Evolutionary conservation across 2,888 invertebrate genomes (phyloP), one percentile per base, ranked within the genome.

Genomic region (Capitulum mitella): DNA sequence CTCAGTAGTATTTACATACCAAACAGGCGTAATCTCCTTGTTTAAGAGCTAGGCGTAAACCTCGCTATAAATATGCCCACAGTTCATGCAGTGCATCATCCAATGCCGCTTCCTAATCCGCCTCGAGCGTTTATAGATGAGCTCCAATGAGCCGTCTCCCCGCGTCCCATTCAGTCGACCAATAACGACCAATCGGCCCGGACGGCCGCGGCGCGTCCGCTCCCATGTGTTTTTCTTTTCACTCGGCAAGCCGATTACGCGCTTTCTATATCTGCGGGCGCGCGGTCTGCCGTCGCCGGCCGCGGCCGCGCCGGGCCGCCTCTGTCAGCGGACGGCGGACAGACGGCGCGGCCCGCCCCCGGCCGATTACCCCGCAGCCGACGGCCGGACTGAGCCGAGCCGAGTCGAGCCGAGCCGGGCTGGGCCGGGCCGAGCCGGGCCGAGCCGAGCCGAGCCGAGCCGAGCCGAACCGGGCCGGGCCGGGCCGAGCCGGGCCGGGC

Each of bases 251-350:
- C 70, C 70, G 70, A 70, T 70, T 70, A 70, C 70, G 70, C 43
- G 70, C 70, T 70, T 70, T 70, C 70, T 70, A 40, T 70, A 70
- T 70, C 40, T 70, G 70, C 70, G 70, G 40, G 26, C 37, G 70
- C 70, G 64, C 58, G 26, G n/a, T n/a, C 58, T 58, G 58, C 1
- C 58, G 58, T 29, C 16, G 22, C 10, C 29, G 58, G 58, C 70
- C 8, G 70, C 37, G 64, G 64, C 64, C 37, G 64, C 22, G 32
- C 29, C 61, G 61, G 14, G 61, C 0, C 26, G 19, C 2, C 46
- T 14, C 3, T 51, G 51, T 3, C n/a, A 12, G 58, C 58, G 58
- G 5, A 29, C 58, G 8, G n/a, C 58, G n/a, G 58, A 51, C 51
- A 14, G 58, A 58, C 29, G 58, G 58, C 10, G 58, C 58, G 58